Evolutionary conservation across 2,113 vertebrate species (phyloP).

Genomic region (Antennarius striatus): DNA sequence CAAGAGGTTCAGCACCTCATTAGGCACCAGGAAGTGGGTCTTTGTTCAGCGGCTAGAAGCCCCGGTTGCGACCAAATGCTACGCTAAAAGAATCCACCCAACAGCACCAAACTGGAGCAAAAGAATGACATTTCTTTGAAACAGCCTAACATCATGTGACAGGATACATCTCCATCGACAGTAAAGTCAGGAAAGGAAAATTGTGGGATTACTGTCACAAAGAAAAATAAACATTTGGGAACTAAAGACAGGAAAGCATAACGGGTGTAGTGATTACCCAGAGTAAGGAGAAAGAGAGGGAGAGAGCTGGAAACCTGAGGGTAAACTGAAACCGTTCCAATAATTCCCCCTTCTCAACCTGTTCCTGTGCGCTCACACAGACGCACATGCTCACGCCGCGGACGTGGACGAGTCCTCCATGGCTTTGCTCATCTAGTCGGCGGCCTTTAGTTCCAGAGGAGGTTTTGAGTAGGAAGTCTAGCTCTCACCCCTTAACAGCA

Average conservation of each 20-base stretch:
- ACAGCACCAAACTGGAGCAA: slow-evolving; percentile 23
- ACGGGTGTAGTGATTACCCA: slow-evolving; percentile 39
- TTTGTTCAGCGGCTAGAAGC: slow-evolving; percentile 44
- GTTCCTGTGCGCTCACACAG: no score
- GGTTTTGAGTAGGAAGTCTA: slow-evolving; percentile 53
- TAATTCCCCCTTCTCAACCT: slow-evolving; percentile 42
- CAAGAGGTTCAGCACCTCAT: slow-evolving; percentile 67
- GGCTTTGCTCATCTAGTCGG: slow-evolving; percentile 29
- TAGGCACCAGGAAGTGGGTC: slow-evolving; percentile 46
- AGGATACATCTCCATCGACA: slow-evolving; percentile 20
- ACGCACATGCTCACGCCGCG: no score
- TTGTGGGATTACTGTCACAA: slow-evolving; percentile 31
- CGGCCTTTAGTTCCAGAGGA: neutral
- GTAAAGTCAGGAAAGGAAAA: slow-evolving; percentile 24
- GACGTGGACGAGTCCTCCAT: no score
- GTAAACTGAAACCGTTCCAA: slow-evolving; percentile 54
- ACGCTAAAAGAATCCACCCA: slow-evolving; percentile 30
- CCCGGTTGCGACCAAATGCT: slow-evolving; percentile 26
- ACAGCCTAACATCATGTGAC: slow-evolving; percentile 26
- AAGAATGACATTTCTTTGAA: slow-evolving; percentile 12
- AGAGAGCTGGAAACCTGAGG: slow-evolving; percentile 43
- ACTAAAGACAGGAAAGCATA: slow-evolving; percentile 42
- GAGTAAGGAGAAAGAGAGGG: slow-evolving; percentile 26
- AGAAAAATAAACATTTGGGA: slow-evolving; percentile 47
- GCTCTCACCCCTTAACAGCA: slow-evolving; percentile 33